phyloP scores from a whole-genome alignment of 2,888 invertebrate species.

The Microplitis manilae region DNA sequence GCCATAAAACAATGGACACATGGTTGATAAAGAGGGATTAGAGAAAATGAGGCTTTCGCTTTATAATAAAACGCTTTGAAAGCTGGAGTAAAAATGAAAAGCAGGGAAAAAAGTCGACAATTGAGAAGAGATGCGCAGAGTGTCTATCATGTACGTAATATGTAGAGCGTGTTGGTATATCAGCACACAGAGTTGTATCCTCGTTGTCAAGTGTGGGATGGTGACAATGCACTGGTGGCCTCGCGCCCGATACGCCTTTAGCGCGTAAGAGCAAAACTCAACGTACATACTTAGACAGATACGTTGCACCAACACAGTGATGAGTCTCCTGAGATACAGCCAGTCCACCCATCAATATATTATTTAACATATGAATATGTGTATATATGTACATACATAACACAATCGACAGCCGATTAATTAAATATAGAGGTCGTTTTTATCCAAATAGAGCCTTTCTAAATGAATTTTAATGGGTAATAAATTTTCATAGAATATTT shows the following conservation, averaged over 20 bases:
- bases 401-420: background rate
- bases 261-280: conserved; percentile 11
- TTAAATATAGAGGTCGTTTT: background rate
- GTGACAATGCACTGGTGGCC: conserved; percentile 60
- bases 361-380: background rate
- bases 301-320: background rate
- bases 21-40: conserved; percentile 16
- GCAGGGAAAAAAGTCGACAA: background rate
- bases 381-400: background rate
- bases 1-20: background rate
- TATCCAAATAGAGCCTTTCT: conserved; percentile 1
- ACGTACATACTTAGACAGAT: background rate
- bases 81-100: background rate
- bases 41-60: background rate
- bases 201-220: conserved; percentile 58
- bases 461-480: background rate
- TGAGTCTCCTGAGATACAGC: conserved; percentile 26
- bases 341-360: background rate
- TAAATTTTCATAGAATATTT: background rate
- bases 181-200: conserved; percentile 47
- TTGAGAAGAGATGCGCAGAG: conserved; percentile 24
- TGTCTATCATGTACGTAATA: conserved; percentile 30
- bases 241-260: conserved; percentile 39
- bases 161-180: conserved; percentile 39
- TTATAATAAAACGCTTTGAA: background rate